Conservation (phyloP, 2,888 invertebrate genomes). For the Polydrusus pterygomalis region DNA sequence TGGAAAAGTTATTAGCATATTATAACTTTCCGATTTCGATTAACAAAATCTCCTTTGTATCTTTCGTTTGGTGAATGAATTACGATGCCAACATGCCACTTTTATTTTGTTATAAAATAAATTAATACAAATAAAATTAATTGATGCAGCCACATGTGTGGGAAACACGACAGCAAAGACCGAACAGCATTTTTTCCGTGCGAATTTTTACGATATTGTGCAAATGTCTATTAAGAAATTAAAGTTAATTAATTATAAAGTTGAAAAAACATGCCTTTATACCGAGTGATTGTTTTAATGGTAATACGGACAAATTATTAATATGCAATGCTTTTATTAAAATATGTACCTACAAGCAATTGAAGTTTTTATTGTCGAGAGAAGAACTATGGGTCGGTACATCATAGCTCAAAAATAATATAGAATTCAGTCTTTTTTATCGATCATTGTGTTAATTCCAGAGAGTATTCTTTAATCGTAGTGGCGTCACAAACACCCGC, state of each 20-base stretch:
- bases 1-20: slow-evolving; percentile 38
- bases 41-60: slow-evolving; percentile 1
- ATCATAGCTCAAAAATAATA: too few species aligned
- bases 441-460: too few species aligned
- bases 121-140: slow-evolving; percentile 7
- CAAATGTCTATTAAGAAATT: slow-evolving; percentile 21
- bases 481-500: too few species aligned
- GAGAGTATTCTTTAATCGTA: too few species aligned
- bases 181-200: slow-evolving; percentile 1
- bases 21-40: slow-evolving; percentile 38
- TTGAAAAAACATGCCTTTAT: background rate
- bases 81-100: slow-evolving; percentile 6
- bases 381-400: too few species aligned
- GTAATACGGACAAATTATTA: too few species aligned
- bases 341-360: slow-evolving; percentile 17
- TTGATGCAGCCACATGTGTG: slow-evolving; percentile 5
- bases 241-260: slow-evolving; percentile 11
- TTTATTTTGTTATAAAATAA: slow-evolving; percentile 6
- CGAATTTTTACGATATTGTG: slow-evolving; percentile 28
- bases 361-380: slow-evolving; percentile 4
- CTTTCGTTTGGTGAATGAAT: slow-evolving; percentile 15
- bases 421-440: too few species aligned
- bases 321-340: too few species aligned
- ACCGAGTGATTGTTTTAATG: background rate
- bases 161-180: background rate